Conservation (phyloP, 2,888 invertebrate species). For the Patella pellucida region DNA sequence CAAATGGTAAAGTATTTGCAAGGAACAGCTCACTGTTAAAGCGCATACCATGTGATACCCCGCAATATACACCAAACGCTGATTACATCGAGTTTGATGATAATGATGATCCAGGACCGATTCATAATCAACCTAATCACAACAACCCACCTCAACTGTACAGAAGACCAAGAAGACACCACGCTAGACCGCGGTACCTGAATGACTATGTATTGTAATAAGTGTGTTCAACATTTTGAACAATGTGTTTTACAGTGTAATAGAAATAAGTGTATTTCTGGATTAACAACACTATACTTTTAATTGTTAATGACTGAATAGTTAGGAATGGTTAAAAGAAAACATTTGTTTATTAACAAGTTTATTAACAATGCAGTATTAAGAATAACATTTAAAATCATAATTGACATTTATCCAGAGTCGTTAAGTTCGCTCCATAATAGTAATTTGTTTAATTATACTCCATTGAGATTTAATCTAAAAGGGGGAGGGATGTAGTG, state of each 20-base stretch:
- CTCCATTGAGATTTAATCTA: neutral
- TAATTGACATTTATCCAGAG: neutral
- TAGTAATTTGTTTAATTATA: neutral
- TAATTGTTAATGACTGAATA: neutral
- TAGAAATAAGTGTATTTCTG: too few relatives aligned
- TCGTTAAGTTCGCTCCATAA: neutral
- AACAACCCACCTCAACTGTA: neutral
- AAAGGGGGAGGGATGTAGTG: conserved; percentile 9
- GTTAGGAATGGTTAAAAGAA: neutral
- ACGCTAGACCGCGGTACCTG: neutral
- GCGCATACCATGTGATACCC: neutral
- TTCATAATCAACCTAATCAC: too few relatives aligned
- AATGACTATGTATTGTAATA: neutral
- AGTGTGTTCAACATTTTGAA: too few relatives aligned
- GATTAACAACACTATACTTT: neutral
- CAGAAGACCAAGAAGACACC: neutral
- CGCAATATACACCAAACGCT: neutral
- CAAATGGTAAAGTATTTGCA: neutral
- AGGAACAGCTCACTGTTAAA: neutral
- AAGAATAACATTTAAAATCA: neutral
- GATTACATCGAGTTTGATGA: neutral
- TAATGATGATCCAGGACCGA: neutral
- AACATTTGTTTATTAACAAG: neutral
- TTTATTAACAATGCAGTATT: neutral
- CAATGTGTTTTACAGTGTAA: too few relatives aligned